These are phyloP conservation scores for Bellardia pandia DNA, from an alignment of 2,888 invertebrate species.

Conservation along the genomic window DNA sequence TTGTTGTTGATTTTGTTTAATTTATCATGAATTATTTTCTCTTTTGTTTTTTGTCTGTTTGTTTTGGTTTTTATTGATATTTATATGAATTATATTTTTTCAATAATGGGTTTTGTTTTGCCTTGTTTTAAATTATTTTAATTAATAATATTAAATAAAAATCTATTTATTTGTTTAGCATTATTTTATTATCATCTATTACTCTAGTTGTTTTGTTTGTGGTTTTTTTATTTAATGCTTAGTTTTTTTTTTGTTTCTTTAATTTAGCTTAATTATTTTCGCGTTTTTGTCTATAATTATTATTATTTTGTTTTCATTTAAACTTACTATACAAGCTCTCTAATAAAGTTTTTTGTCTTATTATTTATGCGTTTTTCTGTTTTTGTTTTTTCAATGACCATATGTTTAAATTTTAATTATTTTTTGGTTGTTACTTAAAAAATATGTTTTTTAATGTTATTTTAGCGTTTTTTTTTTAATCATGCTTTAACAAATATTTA, in stretches of 20 bases:
- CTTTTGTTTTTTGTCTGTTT: neutral
- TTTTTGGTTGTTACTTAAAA: conserved; percentile 73
- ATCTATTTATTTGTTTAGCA: conserved; percentile 52
- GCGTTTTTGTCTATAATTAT: conserved; percentile 51
- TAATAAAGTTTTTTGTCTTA: conserved; percentile 74
- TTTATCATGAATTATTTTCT: conserved; percentile 67
- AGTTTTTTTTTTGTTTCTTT: conserved; percentile 32
- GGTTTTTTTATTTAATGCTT: conserved; percentile 58
- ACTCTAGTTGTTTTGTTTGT: conserved; percentile 62
- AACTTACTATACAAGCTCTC: conserved; percentile 82
- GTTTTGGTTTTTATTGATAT: conserved; percentile 61
- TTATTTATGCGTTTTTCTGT: conserved; percentile 66
- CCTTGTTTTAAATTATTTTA: conserved; percentile 48
- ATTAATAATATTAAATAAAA: conserved; percentile 67
- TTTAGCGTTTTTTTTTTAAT: conserved; percentile 66
- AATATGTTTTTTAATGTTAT: conserved; percentile 66
- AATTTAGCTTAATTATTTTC: conserved; percentile 63
- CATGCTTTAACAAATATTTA: conserved; percentile 74
- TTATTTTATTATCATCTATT: conserved; percentile 73
- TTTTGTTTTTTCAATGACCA: conserved; percentile 46
- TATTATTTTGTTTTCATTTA: conserved; percentile 72
- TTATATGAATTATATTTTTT: conserved; percentile 57
- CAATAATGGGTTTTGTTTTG: conserved; percentile 46
- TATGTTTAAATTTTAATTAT: conserved; percentile 68
- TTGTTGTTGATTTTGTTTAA: conserved; percentile 54